phyloP scores from a whole-genome alignment of 2,113 vertebrate genomes.

The Plecotus auritus region DNA sequence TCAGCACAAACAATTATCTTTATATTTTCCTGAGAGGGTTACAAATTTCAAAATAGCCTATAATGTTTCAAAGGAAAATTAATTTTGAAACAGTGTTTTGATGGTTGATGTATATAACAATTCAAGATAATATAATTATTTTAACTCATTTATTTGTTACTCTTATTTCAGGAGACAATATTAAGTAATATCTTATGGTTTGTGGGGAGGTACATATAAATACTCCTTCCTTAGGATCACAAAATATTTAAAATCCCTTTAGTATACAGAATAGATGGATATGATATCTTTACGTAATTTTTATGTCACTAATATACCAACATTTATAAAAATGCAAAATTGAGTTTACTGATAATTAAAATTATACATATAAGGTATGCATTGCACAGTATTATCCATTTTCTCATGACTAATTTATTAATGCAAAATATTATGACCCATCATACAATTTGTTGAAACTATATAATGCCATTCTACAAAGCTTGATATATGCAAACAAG shows the following conservation, averaged over 20 bases:
- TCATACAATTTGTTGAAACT: neutral
- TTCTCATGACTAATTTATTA: neutral
- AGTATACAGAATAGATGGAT: neutral
- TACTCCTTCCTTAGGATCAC: neutral
- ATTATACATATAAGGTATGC: neutral
- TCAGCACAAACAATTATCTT: neutral
- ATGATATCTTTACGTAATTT: neutral
- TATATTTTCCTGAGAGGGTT: neutral
- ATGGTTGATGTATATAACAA: neutral
- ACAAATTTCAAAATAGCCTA: neutral
- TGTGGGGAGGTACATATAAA: neutral
- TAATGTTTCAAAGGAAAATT: constrained; percentile 15
- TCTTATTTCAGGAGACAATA: neutral
- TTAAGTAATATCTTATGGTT: neutral
- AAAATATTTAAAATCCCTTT: neutral
- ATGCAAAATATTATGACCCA: neutral
- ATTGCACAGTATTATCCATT: neutral
- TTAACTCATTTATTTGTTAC: neutral
- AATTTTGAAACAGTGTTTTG: neutral
- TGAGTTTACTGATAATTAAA: neutral
- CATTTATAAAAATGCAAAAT: constrained; percentile 7
- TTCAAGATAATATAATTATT: constrained; percentile 1
- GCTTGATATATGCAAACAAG: neutral
- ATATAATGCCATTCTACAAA: neutral
- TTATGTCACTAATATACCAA: neutral